Conservation (phyloP, 2,888 invertebrate species). For the Strigamia transsilvanica region DNA sequence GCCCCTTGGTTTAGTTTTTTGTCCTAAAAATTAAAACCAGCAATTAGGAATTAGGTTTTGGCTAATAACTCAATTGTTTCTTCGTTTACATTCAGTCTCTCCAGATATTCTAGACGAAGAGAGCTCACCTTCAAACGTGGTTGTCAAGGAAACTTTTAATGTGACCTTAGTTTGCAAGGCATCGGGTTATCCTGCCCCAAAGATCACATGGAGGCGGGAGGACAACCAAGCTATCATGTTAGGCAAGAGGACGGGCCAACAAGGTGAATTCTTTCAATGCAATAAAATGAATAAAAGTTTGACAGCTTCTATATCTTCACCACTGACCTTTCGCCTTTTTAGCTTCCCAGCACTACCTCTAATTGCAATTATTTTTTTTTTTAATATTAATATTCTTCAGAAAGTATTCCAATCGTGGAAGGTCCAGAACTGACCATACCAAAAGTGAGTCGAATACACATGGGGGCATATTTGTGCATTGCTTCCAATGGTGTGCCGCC, state of each 20-base stretch:
- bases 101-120: constrained; percentile 90
- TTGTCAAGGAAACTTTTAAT: constrained; percentile 91
- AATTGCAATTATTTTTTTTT: background rate
- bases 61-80: background rate
- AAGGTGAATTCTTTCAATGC: constrained; percentile 52
- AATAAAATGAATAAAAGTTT: constrained; percentile 20
- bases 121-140: constrained; percentile 90
- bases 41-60: background rate
- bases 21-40: too few relatives aligned
- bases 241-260: constrained; percentile 74
- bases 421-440: constrained; percentile 85
- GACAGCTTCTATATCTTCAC: background rate
- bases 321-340: background rate
- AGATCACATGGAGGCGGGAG: constrained; percentile 92
- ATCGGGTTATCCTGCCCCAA: constrained; percentile 87
- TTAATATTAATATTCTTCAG: constrained; percentile 67
- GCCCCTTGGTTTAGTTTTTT: too few relatives aligned
- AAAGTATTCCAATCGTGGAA: constrained; percentile 75
- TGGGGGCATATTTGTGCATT: constrained; percentile 92
- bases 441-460: constrained; percentile 88
- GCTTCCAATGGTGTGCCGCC: constrained; percentile 93
- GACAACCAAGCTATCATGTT: constrained; percentile 87
- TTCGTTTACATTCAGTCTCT: constrained; percentile 75
- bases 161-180: constrained; percentile 91
- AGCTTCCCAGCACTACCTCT: background rate